Conservation (phyloP, 2,888 invertebrate genomes). For the Lagria hirta region DNA sequence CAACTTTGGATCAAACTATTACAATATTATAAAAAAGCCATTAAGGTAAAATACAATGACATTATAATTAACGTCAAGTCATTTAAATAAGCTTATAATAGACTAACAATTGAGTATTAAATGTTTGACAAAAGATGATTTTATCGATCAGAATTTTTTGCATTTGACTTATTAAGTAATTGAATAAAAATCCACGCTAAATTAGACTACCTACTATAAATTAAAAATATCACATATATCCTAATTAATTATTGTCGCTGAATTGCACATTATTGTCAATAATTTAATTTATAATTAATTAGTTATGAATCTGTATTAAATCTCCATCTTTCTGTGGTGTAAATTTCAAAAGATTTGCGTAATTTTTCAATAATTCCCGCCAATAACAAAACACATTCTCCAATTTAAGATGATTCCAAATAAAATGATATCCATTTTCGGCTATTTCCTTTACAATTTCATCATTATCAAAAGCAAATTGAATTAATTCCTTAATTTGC, state of each 20-base stretch:
- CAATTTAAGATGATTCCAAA: constrained; percentile 81
- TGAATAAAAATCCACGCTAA: constrained; percentile 22
- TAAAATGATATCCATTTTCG: constrained; percentile 75
- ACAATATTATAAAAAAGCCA: too few species aligned
- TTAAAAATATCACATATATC: constrained; percentile 11
- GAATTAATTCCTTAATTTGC: constrained; percentile 70
- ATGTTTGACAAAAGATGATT: too few species aligned
- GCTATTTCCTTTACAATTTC: constrained; percentile 76
- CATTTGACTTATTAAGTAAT: constrained; percentile 4
- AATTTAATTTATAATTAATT: neutral
- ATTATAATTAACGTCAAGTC: too few species aligned
- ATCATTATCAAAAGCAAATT: constrained; percentile 78
- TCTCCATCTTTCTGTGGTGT: constrained; percentile 61
- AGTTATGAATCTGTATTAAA: constrained; percentile 57
- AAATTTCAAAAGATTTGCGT: constrained; percentile 73
- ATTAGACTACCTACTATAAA: neutral
- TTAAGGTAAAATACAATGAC: too few species aligned
- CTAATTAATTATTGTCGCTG: constrained; percentile 32
- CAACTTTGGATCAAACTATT: too few species aligned
- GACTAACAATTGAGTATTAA: too few species aligned
- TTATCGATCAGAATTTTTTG: too few species aligned
- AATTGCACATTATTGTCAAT: constrained; percentile 23
- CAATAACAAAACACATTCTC: constrained; percentile 86
- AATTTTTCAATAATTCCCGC: constrained; percentile 72
- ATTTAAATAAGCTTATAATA: too few species aligned